Percentiles rank a stretch among this genome's conserved stretches.
Conservation (phyloP, 2,888 invertebrate species). For the Melieria omissa region DNA sequence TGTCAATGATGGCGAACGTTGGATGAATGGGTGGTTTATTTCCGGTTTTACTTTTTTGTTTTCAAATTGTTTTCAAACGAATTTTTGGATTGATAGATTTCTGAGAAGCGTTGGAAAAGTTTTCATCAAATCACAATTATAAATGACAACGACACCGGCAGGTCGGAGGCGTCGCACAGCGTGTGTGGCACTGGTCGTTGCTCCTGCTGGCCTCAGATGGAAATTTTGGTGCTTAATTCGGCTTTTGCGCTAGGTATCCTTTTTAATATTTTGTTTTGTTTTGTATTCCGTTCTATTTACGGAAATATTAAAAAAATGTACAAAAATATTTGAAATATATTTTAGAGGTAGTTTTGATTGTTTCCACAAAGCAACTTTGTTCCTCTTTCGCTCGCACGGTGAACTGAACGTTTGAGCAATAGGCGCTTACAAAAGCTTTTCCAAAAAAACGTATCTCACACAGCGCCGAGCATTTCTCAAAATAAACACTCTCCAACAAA, state of each 20-base stretch:
- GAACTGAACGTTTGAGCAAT: not conserved
- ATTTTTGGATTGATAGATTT: too few relatives aligned
- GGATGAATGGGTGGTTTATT: too few relatives aligned
- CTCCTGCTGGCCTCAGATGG: too few relatives aligned
- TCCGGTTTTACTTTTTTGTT: too few relatives aligned
- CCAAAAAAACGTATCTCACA: not conserved
- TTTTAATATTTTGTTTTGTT: conserved; percentile 20
- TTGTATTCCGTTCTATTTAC: conserved; percentile 30
- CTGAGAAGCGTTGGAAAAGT: too few relatives aligned
- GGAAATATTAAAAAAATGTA: conserved; percentile 34
- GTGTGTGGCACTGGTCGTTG: too few relatives aligned
- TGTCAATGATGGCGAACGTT: not conserved
- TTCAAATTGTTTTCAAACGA: too few relatives aligned
- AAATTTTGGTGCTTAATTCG: too few relatives aligned
- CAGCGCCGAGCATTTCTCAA: not conserved
- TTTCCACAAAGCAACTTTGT: conserved; percentile 35
- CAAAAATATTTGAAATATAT: conserved; percentile 46
- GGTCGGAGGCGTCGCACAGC: too few relatives aligned
- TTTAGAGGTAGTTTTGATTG: conserved; percentile 42
- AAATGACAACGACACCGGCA: too few relatives aligned
- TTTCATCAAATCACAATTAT: too few relatives aligned
- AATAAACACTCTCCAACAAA: not conserved
- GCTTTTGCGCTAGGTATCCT: too few relatives aligned
- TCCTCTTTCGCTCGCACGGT: conserved; percentile 16
- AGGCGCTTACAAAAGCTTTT: conserved; percentile 7